phyloP scores from a whole-genome alignment of 1,140 invertebrate species.

The Eulimnadia texana region DNA sequence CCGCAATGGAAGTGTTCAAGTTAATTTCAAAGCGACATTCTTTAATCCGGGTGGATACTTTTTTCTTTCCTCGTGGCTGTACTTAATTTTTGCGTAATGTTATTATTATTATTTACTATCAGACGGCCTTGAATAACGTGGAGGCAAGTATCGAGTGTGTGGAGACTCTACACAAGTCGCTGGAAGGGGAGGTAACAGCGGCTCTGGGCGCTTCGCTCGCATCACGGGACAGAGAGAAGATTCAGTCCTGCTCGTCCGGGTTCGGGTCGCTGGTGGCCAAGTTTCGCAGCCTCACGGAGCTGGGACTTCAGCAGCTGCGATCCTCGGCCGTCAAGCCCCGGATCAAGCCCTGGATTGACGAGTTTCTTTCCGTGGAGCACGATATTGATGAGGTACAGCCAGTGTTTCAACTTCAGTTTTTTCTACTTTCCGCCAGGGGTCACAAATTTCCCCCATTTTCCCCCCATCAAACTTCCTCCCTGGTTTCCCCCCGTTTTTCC shows the following conservation, averaged over 20 bases:
- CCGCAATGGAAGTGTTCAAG: no score
- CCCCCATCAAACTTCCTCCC: not conserved
- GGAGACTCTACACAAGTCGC: conserved; percentile 52
- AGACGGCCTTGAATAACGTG: conserved; percentile 86
- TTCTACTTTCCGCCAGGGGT: no score
- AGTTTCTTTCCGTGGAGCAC: conserved; percentile 61
- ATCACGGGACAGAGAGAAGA: conserved; percentile 47
- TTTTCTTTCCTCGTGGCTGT: not conserved
- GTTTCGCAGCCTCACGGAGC: conserved; percentile 62
- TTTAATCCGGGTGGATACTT: no score
- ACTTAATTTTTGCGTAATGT: not conserved
- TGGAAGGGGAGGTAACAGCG: conserved; percentile 51
- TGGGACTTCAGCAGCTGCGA: conserved; percentile 68
- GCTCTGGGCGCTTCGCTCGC: conserved; percentile 42
- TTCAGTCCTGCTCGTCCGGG: conserved; percentile 59
- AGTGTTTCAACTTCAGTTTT: not conserved
- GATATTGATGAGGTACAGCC: conserved; percentile 56
- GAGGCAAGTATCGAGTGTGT: conserved; percentile 82
- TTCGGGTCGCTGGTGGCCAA: conserved; percentile 55
- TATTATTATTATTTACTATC: conserved; percentile 16
- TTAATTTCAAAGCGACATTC: no score
- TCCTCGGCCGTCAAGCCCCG: conserved; percentile 70
- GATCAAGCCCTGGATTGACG: conserved; percentile 71
- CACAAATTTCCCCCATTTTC: conserved; percentile 17
- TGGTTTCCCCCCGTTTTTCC: no score